These are phyloP conservation scores for Danio choprae DNA, from an alignment of 2,797 vertebrate genomes.

Conservation along the genomic window DNA sequence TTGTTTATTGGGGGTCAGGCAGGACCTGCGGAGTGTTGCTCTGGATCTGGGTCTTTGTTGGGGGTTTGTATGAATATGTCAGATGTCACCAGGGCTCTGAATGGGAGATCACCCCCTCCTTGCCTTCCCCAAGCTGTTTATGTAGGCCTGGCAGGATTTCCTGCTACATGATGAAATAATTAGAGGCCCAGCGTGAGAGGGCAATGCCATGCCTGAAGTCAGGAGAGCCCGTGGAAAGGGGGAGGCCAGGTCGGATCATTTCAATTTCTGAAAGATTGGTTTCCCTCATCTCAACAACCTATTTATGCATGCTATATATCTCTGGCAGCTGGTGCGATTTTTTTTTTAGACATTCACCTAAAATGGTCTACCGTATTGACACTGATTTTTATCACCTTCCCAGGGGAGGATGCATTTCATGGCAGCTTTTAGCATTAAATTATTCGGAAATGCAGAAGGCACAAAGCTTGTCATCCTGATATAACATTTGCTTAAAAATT, in stretches of 20 bases:
- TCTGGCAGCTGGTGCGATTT: constrained; percentile 28
- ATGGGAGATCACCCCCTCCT: constrained; percentile 76
- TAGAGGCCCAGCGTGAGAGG: constrained; percentile 81
- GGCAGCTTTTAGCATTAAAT: constrained; percentile 10
- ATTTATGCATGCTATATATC: constrained; percentile 45
- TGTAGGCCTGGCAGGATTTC: constrained; percentile 88
- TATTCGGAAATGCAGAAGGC: background rate
- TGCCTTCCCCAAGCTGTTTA: constrained; percentile 81
- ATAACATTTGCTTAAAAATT: background rate
- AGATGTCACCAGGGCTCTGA: constrained; percentile 84
- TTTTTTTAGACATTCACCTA: constrained; percentile 25
- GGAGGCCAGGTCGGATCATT: constrained; percentile 29
- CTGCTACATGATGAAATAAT: constrained; percentile 92
- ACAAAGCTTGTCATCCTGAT: constrained; percentile 29
- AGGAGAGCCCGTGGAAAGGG: constrained; percentile 24
- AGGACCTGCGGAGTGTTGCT: constrained; percentile 28
- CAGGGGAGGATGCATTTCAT: background rate
- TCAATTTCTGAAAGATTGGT: constrained; percentile 50
- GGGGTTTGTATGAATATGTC: constrained; percentile 80
- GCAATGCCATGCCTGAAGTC: constrained; percentile 71
- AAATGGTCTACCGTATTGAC: constrained; percentile 3
- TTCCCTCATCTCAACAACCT: constrained; percentile 45
- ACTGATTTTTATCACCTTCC: constrained; percentile 35
- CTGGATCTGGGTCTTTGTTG: constrained; percentile 64
- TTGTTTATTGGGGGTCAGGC: constrained; percentile 15